These are phyloP conservation scores for Grus americana DNA, from an alignment of 2,113 vertebrate genomes.

Conservation along the genomic window DNA sequence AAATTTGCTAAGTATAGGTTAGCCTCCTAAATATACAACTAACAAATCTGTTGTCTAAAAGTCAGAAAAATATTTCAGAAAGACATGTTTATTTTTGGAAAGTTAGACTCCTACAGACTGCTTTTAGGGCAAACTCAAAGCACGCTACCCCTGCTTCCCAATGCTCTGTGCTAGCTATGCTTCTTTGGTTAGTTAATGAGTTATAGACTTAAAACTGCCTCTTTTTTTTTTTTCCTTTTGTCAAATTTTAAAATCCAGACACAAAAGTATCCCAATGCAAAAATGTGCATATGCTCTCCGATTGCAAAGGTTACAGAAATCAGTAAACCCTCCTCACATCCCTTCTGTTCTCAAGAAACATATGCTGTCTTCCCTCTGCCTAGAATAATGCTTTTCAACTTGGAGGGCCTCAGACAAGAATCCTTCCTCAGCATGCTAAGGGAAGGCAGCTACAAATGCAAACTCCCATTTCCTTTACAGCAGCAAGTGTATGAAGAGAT, in stretches of 20 bases:
- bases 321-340: not conserved
- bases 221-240: not conserved
- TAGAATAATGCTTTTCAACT: not conserved
- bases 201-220: not conserved
- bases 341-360: not conserved
- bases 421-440: not conserved
- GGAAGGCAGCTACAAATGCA: not conserved
- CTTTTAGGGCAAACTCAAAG: not conserved
- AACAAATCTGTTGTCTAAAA: not conserved
- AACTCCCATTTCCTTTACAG: not conserved
- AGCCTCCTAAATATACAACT: constrained; percentile 13
- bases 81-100: not conserved
- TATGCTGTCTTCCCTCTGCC: rapidly evolving
- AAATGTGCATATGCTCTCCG: not conserved
- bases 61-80: not conserved
- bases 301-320: not conserved
- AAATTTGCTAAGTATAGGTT: not conserved
- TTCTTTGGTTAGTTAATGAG: constrained; percentile 42
- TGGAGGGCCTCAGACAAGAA: not conserved
- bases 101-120: not conserved
- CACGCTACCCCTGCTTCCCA: not conserved
- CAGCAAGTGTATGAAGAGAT: not conserved
- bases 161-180: not conserved
- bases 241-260: not conserved
- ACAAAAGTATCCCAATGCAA: not conserved